Conservation (phyloP, 1,140 invertebrate genomes). For the Sitobion miscanthi region DNA sequence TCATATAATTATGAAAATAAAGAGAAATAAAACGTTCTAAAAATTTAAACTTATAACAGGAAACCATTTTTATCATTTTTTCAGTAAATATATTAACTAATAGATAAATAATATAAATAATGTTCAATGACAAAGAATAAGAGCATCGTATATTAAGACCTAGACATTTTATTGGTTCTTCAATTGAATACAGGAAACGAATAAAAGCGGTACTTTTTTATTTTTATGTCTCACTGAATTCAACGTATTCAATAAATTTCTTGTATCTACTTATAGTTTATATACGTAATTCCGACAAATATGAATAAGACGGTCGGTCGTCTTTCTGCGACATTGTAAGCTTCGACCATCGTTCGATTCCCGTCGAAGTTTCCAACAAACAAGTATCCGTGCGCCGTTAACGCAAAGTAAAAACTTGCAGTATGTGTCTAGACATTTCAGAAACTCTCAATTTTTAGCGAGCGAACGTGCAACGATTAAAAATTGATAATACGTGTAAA, state of each 20-base stretch:
- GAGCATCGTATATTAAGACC: neutral
- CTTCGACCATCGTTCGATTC: neutral
- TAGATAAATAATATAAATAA: neutral
- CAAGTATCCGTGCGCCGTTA: neutral
- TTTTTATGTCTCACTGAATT: neutral
- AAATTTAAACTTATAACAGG: neutral
- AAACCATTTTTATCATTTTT: neutral
- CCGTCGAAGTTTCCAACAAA: neutral
- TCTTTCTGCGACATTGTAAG: neutral
- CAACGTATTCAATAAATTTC: neutral
- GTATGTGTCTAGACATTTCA: neutral
- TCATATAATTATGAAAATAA: neutral
- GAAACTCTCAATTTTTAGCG: neutral
- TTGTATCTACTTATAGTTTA: no score
- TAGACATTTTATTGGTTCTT: neutral
- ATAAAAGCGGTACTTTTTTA: neutral
- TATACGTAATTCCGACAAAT: neutral
- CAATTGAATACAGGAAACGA: neutral
- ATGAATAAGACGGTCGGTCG: neutral
- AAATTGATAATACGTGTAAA: constrained; percentile 3
- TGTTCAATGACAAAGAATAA: neutral
- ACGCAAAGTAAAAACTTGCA: neutral
- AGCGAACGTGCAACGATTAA: neutral
- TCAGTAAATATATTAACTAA: neutral
- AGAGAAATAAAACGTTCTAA: neutral